phyloP scores from a whole-genome alignment of 2,888 invertebrate species.

The Nasonia oneida region DNA sequence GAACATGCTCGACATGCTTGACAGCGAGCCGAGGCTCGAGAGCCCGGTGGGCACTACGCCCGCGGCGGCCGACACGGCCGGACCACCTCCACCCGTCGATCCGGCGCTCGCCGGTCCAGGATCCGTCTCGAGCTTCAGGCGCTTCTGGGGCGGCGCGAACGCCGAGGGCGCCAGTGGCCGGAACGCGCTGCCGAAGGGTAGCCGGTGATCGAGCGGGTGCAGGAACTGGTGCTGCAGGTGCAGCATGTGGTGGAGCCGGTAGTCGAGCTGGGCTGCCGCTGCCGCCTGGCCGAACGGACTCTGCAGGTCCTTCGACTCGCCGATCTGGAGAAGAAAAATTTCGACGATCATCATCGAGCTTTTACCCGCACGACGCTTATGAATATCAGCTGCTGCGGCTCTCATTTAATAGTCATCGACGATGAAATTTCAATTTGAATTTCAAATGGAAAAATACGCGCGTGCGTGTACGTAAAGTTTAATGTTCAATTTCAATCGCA shows the following conservation, averaged over 20 bases:
- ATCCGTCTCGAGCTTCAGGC: slow-evolving; percentile 78
- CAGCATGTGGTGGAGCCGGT: slow-evolving; percentile 85
- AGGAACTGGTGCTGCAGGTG: slow-evolving; percentile 87
- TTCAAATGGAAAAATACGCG: not conserved
- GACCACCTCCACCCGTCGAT: not conserved
- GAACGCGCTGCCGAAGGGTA: slow-evolving; percentile 83
- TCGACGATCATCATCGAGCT: no score
- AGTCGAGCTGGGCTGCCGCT: slow-evolving; percentile 81
- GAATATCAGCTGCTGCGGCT: no score
- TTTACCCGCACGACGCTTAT: not conserved
- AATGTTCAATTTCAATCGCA: slow-evolving; percentile 13
- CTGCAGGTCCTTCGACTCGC: slow-evolving; percentile 83
- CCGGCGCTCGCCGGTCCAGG: slow-evolving; percentile 67
- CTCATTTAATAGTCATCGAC: not conserved
- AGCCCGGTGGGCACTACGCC: slow-evolving; percentile 72
- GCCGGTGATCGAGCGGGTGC: slow-evolving; percentile 84
- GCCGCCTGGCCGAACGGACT: slow-evolving; percentile 83
- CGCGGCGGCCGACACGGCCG: not conserved
- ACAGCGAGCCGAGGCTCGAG: slow-evolving; percentile 75
- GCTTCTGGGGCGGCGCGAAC: slow-evolving; percentile 85
- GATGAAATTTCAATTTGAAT: slow-evolving; percentile 14
- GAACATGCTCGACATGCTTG: slow-evolving; percentile 78
- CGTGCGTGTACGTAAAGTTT: not conserved
- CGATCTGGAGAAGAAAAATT: slow-evolving; percentile 56
- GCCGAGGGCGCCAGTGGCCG: slow-evolving; percentile 83